Evolutionary conservation across 2,888 invertebrate genomes (phyloP), one percentile per base, ranked within the genome.

Genomic region (Ferrisia virgata): DNA sequence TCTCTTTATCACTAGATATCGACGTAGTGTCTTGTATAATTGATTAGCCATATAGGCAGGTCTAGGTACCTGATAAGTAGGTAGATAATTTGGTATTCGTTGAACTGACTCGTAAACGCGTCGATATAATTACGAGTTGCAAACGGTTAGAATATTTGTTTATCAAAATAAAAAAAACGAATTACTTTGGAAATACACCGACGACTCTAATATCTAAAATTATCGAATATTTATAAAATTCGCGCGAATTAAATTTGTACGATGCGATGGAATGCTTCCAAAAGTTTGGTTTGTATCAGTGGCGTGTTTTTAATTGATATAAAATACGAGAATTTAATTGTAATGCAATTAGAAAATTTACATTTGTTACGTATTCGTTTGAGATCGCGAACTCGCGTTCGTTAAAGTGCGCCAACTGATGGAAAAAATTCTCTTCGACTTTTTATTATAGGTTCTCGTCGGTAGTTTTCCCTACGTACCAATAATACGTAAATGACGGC

Each of bases 331-430:
- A 28, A 64, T 64, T 64, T 64, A 28, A 64, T 64, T 28, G 28
- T 28, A 64, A 64, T 64, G 28, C 58, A 64, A 64, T 64, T 64
- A 64, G 72, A 72, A 72, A 72, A 72, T 33, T 72, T 72, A 72
- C 31, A 22, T 9, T 18, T n/a, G 72, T 53, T n/a, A n/a, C n/a
- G n/a, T n/a, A n/a, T n/a, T n/a, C n/a, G n/a, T n/a, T n/a, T n/a
- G n/a, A n/a, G n/a, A n/a, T n/a, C n/a, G n/a, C n/a, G 4, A 18
- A 47, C 18, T 36, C 36, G 18, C 18, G 5, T 18, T 47, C 43
- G 43, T 1, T 13, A 4, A 18, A 18, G 2, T 64, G 33, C 33
- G 58, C 58, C 58, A 64, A 64, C 28, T 25, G 58, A 64, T 64
- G 13, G 28, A 28, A 64, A 64, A 64, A 64, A 28, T 64, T 28